A percentile compares a stretch with the other conserved stretches of the same genome.
These are phyloP conservation scores for Agrypnia vestita DNA, from an alignment of 1,140 invertebrate genomes.

Conservation along the genomic window DNA sequence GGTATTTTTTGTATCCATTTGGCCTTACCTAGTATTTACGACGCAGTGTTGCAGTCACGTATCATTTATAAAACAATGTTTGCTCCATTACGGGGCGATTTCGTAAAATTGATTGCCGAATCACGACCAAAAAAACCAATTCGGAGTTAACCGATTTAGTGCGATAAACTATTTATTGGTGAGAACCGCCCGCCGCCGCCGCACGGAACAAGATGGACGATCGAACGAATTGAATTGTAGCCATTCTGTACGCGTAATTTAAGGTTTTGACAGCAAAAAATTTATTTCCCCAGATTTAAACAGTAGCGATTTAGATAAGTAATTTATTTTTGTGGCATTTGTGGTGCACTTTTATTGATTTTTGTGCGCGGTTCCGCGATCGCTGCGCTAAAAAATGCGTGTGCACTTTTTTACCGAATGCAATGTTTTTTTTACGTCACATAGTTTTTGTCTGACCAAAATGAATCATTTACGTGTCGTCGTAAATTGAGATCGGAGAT, in stretches of 20 bases:
- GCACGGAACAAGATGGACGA: slow-evolving; percentile 24
- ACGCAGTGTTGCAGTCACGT: slow-evolving; percentile 49
- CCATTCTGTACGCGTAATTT: slow-evolving; percentile 29
- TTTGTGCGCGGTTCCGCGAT: slow-evolving; percentile 22
- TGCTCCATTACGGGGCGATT: slow-evolving; percentile 41
- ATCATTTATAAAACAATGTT: slow-evolving; percentile 46
- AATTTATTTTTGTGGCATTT: slow-evolving; percentile 35
- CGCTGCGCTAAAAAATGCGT: not conserved
- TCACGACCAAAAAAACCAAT: slow-evolving; percentile 44
- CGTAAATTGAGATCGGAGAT: not conserved
- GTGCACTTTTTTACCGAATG: slow-evolving; percentile 7
- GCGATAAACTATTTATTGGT: slow-evolving; percentile 51
- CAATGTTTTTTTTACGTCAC: not conserved
- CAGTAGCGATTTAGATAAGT: slow-evolving; percentile 34
- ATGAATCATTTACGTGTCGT: not conserved
- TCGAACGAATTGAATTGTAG: slow-evolving; percentile 36
- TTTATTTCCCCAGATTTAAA: slow-evolving; percentile 21
- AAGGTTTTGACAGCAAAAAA: slow-evolving; percentile 28
- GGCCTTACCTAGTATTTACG: not conserved
- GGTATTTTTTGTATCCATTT: slow-evolving; percentile 13
- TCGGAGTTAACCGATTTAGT: slow-evolving; percentile 45
- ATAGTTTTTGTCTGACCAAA: not conserved
- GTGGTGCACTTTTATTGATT: slow-evolving; percentile 5
- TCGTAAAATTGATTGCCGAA: slow-evolving; percentile 48
- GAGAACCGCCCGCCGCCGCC: slow-evolving; percentile 37